These are phyloP conservation scores for Danaus melanippus DNA, from an alignment of 1,140 invertebrate species.

Conservation along the genomic window DNA sequence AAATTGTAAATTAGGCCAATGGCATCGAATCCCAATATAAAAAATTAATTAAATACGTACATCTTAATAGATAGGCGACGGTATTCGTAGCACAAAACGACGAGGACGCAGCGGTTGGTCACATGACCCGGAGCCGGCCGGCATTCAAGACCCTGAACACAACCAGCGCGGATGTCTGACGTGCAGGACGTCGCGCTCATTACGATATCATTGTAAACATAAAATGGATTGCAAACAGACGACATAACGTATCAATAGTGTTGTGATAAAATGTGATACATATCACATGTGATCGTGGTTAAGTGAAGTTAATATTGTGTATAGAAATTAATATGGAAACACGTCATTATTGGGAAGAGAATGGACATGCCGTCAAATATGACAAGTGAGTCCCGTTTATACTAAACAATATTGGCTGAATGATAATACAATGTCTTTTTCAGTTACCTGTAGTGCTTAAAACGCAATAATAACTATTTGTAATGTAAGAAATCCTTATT, in stretches of 20 bases:
- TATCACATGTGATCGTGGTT: conserved; percentile 15
- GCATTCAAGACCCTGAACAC: conserved; percentile 9
- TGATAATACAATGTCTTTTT: too few relatives aligned
- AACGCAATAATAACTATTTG: too few relatives aligned
- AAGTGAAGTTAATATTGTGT: conserved; percentile 31
- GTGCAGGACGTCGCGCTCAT: conserved; percentile 15
- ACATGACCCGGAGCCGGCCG: conserved; percentile 52
- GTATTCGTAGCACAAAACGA: conserved; percentile 3
- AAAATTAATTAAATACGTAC: too few relatives aligned
- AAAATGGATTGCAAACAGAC: too few relatives aligned
- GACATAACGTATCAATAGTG: conserved; percentile 16
- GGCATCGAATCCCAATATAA: too few relatives aligned
- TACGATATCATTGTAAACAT: too few relatives aligned
- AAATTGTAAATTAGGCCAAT: too few relatives aligned
- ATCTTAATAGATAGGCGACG: too few relatives aligned
- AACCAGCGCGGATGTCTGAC: not conserved
- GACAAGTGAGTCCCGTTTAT: conserved; percentile 47
- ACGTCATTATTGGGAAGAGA: conserved; percentile 63
- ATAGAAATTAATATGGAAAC: conserved; percentile 57
- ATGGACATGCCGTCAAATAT: conserved; percentile 60
- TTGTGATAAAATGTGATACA: conserved; percentile 19
- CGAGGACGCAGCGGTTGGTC: conserved; percentile 31
- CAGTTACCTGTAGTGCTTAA: too few relatives aligned
- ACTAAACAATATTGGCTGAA: too few relatives aligned
- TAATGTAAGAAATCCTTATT: too few relatives aligned